Evolutionary conservation across 2,113 vertebrate species (phyloP), one percentile per base, ranked within the genome.

Genomic region (Zapornia atra): DNA sequence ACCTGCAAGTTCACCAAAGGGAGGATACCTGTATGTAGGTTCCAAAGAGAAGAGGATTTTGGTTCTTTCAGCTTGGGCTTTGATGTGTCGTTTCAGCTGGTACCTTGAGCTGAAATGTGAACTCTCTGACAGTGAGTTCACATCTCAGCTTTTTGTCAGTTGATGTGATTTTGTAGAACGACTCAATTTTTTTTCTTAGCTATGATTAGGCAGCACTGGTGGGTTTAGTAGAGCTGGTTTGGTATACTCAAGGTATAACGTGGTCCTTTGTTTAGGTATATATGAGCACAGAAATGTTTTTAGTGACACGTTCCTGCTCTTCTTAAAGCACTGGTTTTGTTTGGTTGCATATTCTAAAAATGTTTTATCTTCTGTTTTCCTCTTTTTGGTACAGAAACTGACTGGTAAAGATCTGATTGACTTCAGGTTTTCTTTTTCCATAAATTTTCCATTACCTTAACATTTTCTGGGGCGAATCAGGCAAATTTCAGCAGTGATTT

Each of bases 341-440:
- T 84, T 69, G 29, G 26, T 86, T 66, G 31, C 77, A 20, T 36
- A 26, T 26, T 60, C 14, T 16, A 75, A 64, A 93, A 83, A 9
- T 14, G 11, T 66, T 82, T 92, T 94, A 24, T 93, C 53, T 90
- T 92, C 75, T 88, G 34, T 90, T 96, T 92, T 96, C 71, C 33
- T 90, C 38, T 81, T 91, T 93, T 63, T 92, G 33, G 92, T 94
- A 38, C 54, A 89, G 86, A 91, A 92, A 86, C 46, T 80, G 42
- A 60, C 59, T 68, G 64, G 42, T 78, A 64, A 83, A 86, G 38
- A 90, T 76, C 11, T 64, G 16, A 81, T 81, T 78, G 64, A 73
- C 34, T 92, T 81, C 26, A 73, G 20, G 6, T 88, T 86, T 88
- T 81, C 24, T 86, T 90, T 90, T 90, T 81, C 50, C 56, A 71